Conservation (phyloP, 2,113 vertebrate genomes). For the Sylvia atricapilla region DNA sequence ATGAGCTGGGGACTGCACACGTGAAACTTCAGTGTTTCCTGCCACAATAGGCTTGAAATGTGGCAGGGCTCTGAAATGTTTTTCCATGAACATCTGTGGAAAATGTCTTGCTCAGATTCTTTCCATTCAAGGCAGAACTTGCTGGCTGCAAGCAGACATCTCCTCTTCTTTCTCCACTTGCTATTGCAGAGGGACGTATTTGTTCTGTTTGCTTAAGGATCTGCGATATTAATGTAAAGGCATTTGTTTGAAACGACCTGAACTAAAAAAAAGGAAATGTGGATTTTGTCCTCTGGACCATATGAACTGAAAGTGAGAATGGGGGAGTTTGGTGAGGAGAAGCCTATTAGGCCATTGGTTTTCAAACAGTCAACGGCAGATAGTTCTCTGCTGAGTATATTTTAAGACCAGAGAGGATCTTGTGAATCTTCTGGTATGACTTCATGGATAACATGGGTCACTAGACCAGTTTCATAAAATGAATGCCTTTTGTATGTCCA, state of each 20-base stretch:
- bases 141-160: conserved; percentile 17
- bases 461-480: background rate
- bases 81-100: conserved; percentile 56
- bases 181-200: background rate
- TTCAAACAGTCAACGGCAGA: background rate
- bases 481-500: background rate
- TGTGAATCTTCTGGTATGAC: background rate
- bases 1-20: background rate
- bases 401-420: conserved; percentile 11
- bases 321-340: background rate
- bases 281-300: background rate
- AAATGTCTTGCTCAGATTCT: conserved; percentile 54
- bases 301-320: background rate
- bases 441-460: background rate
- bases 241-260: background rate
- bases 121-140: conserved; percentile 51
- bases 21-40: conserved; percentile 24
- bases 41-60: conserved; percentile 36
- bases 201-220: background rate
- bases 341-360: background rate
- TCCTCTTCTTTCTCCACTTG: conserved; percentile 1
- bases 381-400: conserved; percentile 21
- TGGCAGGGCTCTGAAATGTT: conserved; percentile 20
- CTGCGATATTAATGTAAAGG: background rate
- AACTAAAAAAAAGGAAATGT: background rate